These are phyloP conservation scores for Atherinosoma microstoma DNA, from an alignment of 2,797 vertebrate genomes.

Conservation along the genomic window DNA sequence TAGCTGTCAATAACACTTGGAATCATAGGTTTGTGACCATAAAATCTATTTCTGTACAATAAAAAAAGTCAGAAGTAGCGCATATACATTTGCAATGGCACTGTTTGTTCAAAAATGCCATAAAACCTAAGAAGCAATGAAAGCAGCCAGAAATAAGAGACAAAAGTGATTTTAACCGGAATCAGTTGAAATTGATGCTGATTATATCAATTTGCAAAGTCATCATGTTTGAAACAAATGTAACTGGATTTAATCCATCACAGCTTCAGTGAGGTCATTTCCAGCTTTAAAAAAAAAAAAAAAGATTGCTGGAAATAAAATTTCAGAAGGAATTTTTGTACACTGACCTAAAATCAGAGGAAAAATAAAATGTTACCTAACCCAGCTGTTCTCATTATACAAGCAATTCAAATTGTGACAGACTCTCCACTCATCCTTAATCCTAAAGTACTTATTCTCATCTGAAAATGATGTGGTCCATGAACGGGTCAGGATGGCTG, in stretches of 20 bases:
- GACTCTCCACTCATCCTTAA: too few relatives aligned
- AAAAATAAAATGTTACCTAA: background rate
- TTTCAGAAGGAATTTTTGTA: background rate
- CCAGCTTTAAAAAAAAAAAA: background rate
- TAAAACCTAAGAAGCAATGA: background rate
- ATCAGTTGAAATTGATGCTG: too few relatives aligned
- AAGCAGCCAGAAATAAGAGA: background rate
- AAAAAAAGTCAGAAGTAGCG: background rate
- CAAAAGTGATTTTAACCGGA: too few relatives aligned
- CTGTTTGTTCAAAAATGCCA: background rate
- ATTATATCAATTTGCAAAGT: too few relatives aligned
- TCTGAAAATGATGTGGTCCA: background rate
- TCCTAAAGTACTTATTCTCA: background rate
- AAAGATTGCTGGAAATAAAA: background rate
- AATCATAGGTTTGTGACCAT: constrained; percentile 24
- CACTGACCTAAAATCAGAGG: background rate
- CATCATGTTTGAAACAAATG: background rate
- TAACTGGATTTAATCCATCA: background rate
- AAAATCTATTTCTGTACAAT: constrained; percentile 2
- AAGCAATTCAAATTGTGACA: background rate
- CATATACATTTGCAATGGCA: background rate
- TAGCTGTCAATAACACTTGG: constrained; percentile 20
- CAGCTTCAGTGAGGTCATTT: background rate
- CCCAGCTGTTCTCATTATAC: background rate
- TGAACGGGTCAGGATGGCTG: background rate